A percentile compares a stretch with the other conserved stretches of the same genome.
phyloP scores from a whole-genome alignment of 2,113 vertebrate species.

The Sorex araneus region DNA sequence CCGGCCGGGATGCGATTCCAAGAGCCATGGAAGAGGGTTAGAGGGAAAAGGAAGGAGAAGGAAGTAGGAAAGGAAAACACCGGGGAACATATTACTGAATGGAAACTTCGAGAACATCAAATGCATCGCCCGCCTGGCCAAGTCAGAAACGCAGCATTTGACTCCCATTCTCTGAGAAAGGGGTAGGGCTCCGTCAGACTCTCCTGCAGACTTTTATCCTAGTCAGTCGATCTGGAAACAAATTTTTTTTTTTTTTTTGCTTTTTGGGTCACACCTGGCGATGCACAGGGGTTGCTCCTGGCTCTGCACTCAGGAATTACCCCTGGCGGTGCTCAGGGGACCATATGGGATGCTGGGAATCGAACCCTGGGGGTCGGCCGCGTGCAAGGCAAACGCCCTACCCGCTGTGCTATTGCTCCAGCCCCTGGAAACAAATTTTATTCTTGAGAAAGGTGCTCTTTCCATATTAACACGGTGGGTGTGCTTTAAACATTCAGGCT shows the following conservation, averaged over 20 bases:
- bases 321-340: too few species aligned
- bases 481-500: neutral
- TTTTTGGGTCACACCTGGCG: too few species aligned
- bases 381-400: too few species aligned
- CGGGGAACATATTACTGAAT: neutral
- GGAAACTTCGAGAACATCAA: neutral
- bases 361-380: too few species aligned
- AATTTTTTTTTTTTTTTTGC: too few species aligned
- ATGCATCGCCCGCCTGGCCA: neutral
- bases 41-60: neutral
- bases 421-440: conserved; percentile 60
- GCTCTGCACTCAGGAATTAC: too few species aligned
- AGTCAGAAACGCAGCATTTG: conserved; percentile 17
- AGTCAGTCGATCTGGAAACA: conserved; percentile 42
- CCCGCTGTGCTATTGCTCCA: too few species aligned
- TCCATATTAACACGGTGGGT: accelerated
- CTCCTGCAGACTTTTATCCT: conserved; percentile 15
- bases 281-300: too few species aligned
- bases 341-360: too few species aligned
- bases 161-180: conserved; percentile 22
- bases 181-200: neutral
- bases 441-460: neutral
- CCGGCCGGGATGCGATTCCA: neutral
- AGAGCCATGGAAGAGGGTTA: neutral
- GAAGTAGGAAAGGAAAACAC: neutral